phyloP scores from a whole-genome alignment of 2,888 invertebrate genomes.

The Ormyrus thymus region DNA sequence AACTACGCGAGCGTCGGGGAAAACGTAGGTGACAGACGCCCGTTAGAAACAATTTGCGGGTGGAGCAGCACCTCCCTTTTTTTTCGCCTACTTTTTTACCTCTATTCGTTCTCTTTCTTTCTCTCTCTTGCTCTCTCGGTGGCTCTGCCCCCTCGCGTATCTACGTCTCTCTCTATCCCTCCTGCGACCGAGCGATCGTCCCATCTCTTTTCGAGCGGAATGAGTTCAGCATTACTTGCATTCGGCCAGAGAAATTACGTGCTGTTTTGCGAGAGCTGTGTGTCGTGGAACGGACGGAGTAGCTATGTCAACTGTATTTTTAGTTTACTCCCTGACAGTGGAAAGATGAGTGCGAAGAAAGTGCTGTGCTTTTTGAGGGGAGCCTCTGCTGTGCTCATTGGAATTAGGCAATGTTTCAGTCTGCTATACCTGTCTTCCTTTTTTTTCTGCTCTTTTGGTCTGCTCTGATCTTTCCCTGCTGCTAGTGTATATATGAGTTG shows the following conservation, averaged over 20 bases:
- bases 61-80: no score
- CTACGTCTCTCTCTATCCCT: background rate
- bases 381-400: background rate
- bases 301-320: slow-evolving; percentile 40
- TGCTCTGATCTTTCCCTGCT: background rate
- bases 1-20: slow-evolving; percentile 38
- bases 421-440: background rate
- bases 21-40: slow-evolving; percentile 40
- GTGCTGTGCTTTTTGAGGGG: background rate
- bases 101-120: background rate
- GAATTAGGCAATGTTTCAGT: background rate
- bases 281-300: background rate
- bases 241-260: slow-evolving; percentile 37
- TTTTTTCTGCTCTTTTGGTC: background rate
- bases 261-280: slow-evolving; percentile 21
- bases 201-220: slow-evolving; percentile 17
- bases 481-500: no score
- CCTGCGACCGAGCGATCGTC: background rate
- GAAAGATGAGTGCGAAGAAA: slow-evolving; percentile 28
- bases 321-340: slow-evolving; percentile 27
- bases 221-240: slow-evolving; percentile 44
- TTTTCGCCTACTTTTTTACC: background rate
- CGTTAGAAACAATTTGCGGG: no score
- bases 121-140: background rate
- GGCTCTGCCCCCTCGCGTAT: background rate